phyloP scores from a whole-genome alignment of 2,113 vertebrate genomes.

The Gorilla gorilla region DNA sequence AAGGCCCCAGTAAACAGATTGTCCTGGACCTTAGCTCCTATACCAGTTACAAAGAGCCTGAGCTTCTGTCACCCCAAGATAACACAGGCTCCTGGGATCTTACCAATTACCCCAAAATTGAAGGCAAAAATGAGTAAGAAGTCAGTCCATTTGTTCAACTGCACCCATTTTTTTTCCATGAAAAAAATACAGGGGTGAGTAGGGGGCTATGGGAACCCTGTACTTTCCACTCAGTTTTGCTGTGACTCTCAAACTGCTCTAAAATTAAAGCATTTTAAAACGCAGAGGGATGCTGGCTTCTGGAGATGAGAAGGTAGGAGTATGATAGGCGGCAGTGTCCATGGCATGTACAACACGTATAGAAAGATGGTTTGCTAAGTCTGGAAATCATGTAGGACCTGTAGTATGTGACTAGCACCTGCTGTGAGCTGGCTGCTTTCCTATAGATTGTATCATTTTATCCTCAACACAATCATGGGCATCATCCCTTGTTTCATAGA shows the following conservation, averaged over 20 bases:
- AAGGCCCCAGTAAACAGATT: background rate
- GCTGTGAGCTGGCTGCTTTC: background rate
- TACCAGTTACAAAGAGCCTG: background rate
- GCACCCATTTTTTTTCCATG: background rate
- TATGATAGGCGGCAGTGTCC: background rate
- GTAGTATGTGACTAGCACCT: background rate
- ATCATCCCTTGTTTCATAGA: background rate
- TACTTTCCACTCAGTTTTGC: background rate
- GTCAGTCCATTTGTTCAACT: background rate
- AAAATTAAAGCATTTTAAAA: background rate
- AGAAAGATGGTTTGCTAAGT: background rate
- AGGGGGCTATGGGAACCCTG: background rate
- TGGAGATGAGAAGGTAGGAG: background rate
- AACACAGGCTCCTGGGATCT: background rate
- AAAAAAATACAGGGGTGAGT: background rate
- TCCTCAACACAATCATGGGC: background rate
- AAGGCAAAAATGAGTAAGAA: background rate
- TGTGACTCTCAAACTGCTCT: conserved; percentile 21
- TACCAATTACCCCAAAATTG: background rate
- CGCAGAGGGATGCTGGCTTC: background rate
- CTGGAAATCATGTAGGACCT: background rate
- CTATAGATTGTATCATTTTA: background rate
- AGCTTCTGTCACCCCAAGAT: background rate
- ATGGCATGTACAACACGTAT: accelerated
- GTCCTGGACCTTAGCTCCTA: background rate